A percentile compares a stretch with the other conserved stretches of the same genome.
These are phyloP conservation scores for Caenorhabditis panamensis DNA, from an alignment of 2,888 invertebrate genomes.

Conservation along the genomic window DNA sequence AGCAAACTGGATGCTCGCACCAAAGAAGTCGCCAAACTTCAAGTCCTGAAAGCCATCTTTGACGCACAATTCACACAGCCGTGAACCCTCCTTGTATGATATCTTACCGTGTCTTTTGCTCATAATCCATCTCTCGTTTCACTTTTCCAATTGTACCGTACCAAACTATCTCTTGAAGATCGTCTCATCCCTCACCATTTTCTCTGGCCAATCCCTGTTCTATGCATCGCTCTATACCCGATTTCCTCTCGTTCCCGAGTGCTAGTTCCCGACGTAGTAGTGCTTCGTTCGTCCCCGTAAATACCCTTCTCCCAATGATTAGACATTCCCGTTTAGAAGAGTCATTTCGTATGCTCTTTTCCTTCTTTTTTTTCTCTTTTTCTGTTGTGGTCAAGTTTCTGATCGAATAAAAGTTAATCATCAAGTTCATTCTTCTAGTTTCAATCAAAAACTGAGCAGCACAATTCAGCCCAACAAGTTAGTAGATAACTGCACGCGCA, in stretches of 20 bases:
- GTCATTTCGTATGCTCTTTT: background rate
- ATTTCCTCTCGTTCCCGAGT: slow-evolving; percentile 26
- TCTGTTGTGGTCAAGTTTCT: slow-evolving; percentile 35
- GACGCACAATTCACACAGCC: slow-evolving; percentile 50
- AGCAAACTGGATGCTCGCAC: slow-evolving; percentile 57
- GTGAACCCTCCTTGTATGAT: background rate
- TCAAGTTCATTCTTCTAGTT: background rate
- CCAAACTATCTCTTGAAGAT: slow-evolving; percentile 23
- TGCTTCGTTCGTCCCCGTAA: slow-evolving; percentile 32
- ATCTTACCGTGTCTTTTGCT: slow-evolving; percentile 19
- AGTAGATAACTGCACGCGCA: slow-evolving; percentile 47
- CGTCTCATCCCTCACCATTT: slow-evolving; percentile 16
- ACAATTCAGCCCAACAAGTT: slow-evolving; percentile 48
- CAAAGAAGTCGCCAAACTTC: slow-evolving; percentile 60
- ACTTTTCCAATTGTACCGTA: slow-evolving; percentile 33
- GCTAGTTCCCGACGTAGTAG: slow-evolving; percentile 42
- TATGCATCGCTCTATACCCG: slow-evolving; percentile 20
- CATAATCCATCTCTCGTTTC: slow-evolving; percentile 48
- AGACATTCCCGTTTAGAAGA: slow-evolving; percentile 55
- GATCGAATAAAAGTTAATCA: slow-evolving; percentile 26
- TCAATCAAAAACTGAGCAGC: slow-evolving; percentile 35
- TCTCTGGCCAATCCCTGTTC: slow-evolving; percentile 33
- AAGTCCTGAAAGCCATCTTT: slow-evolving; percentile 59
- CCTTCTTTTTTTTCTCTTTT: slow-evolving; percentile 9
- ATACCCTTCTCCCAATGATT: slow-evolving; percentile 21